phyloP scores from a whole-genome alignment of 2,797 vertebrate genomes.

The Aldrovandia affinis region DNA sequence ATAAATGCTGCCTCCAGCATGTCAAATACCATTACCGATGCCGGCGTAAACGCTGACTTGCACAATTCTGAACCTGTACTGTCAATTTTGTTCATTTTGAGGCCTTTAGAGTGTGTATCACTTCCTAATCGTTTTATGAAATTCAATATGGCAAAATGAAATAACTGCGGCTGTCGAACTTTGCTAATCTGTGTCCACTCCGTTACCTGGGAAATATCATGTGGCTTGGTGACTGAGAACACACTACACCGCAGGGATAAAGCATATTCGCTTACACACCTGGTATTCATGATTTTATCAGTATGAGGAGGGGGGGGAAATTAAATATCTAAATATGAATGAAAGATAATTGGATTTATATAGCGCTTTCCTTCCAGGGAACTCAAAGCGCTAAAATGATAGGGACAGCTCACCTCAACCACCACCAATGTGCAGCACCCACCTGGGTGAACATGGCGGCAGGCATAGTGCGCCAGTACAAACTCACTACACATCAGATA shows the following conservation, averaged over 20 bases:
- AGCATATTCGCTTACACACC: background rate
- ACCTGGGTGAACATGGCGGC: too few species aligned
- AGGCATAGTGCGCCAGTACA: too few species aligned
- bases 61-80: background rate
- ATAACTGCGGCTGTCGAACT: background rate
- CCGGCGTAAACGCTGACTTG: background rate
- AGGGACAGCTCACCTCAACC: too few species aligned
- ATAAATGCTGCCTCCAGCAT: conserved; percentile 5
- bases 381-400: too few species aligned
- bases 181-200: conserved; percentile 2
- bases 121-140: conserved; percentile 9
- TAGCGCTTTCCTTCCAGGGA: too few species aligned
- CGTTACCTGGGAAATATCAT: conserved; percentile 10
- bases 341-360: too few species aligned
- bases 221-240: background rate
- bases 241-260: background rate
- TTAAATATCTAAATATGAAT: background rate
- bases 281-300: background rate
- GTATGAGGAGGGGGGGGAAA: background rate
- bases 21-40: background rate
- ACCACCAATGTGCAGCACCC: too few species aligned
- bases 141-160: conserved; percentile 16
- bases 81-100: conserved; percentile 2
- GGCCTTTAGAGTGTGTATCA: background rate
- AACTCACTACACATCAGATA: too few species aligned